Conservation (phyloP, 2,888 invertebrate genomes). For the Leptinotarsa rubiginosa region DNA sequence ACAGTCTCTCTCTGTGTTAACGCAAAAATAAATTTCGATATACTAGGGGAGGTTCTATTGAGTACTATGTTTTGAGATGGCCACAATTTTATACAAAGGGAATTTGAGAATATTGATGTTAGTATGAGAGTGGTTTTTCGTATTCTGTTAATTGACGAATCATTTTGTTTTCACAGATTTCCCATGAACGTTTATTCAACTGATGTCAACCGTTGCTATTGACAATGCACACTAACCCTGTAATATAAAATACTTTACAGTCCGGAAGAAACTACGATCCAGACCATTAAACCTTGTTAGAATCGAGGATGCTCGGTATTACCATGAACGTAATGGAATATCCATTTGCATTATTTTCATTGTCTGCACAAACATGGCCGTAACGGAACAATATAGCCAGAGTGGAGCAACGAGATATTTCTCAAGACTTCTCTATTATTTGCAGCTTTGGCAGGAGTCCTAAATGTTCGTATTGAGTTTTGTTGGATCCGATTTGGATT, state of each 20-base stretch:
- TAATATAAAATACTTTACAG: neutral
- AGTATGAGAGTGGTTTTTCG: neutral
- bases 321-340: constrained; percentile 25
- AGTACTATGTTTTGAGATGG: neutral
- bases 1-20: constrained; percentile 23
- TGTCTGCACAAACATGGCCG: constrained; percentile 35
- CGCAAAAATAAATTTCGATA: neutral
- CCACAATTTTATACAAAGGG: neutral
- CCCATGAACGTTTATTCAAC: neutral
- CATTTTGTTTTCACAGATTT: no score
- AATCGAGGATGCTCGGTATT: constrained; percentile 6
- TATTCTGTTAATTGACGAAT: no score
- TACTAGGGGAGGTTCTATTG: neutral
- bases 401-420: constrained; percentile 24
- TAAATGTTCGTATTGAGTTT: constrained; percentile 33
- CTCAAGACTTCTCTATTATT: constrained; percentile 42
- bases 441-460: constrained; percentile 39
- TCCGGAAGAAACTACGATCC: neutral
- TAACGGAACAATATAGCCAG: constrained; percentile 35
- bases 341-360: constrained; percentile 31
- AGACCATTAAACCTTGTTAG: constrained; percentile 2
- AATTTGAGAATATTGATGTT: neutral
- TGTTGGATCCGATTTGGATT: constrained; percentile 18
- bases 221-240: neutral
- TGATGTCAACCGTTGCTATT: neutral